Percentiles rank a stretch among this genome's conserved stretches.
Evolutionary conservation across 1,140 invertebrate genomes (phyloP).

Genomic region (Chrysoperla carnea): DNA sequence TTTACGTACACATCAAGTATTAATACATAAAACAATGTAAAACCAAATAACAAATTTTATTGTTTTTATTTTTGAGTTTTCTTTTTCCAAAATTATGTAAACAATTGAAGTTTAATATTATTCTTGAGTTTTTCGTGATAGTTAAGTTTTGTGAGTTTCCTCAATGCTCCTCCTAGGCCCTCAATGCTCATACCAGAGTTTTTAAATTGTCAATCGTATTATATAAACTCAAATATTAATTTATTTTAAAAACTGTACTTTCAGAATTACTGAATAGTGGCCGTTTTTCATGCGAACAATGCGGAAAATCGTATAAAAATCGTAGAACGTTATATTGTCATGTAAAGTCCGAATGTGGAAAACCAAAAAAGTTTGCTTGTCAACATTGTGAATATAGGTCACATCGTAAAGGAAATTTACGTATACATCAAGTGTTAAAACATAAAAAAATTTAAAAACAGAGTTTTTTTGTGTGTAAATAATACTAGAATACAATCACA

Average conservation of each 20-base stretch:
- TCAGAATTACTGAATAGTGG: not conserved
- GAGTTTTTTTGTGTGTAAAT: not conserved
- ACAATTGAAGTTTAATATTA: too few relatives aligned
- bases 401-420: constrained; percentile 3
- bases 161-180: too few relatives aligned
- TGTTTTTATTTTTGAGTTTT: constrained; percentile 1
- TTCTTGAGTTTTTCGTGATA: too few relatives aligned
- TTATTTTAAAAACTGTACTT: constrained; percentile 1
- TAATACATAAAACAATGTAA: not conserved
- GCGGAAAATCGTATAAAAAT: constrained; percentile 14
- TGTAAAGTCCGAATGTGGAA: constrained; percentile 31
- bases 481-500: not conserved
- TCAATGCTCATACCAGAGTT: not conserved
- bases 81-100: not conserved
- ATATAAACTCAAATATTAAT: constrained; percentile 3
- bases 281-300: constrained; percentile 6
- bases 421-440: too few relatives aligned
- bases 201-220: not conserved
- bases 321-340: constrained; percentile 18
- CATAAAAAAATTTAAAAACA: too few relatives aligned
- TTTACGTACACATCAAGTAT: constrained; percentile 16
- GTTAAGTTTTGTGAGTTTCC: too few relatives aligned
- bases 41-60: too few relatives aligned
- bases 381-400: constrained; percentile 11
- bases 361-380: constrained; percentile 29